Percentiles rank a stretch among this genome's conserved stretches.
Evolutionary conservation across 2,888 invertebrate genomes (phyloP).

Genomic region (Scaeva pyrastri): DNA sequence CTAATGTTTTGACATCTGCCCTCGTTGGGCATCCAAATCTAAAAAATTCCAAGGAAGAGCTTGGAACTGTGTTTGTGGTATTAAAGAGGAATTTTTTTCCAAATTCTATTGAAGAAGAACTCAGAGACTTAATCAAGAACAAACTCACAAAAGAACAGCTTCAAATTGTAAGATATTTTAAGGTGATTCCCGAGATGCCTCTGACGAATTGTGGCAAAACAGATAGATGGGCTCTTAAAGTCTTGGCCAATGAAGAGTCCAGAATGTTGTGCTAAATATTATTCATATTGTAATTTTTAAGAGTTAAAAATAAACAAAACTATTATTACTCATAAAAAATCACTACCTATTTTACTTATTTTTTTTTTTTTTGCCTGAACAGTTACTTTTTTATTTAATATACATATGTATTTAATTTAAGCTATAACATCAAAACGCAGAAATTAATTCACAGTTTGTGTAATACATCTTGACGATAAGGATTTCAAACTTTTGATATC

Average conservation of each 20-base stretch:
- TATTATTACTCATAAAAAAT: background rate
- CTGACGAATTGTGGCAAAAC: slow-evolving; percentile 74
- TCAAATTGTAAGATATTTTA: slow-evolving; percentile 1
- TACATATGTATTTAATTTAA: no score
- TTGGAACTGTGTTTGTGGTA: slow-evolving; percentile 70
- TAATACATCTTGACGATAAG: no score
- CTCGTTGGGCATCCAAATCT: slow-evolving; percentile 63
- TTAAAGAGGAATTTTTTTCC: background rate
- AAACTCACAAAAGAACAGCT: slow-evolving; percentile 22
- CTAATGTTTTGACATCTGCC: slow-evolving; percentile 53
- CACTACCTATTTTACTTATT: no score
- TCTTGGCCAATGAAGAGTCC: slow-evolving; percentile 20
- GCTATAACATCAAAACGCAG: no score
- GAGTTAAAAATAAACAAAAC: background rate
- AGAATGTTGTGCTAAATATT: background rate
- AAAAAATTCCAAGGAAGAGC: slow-evolving; percentile 34
- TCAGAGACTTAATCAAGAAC: slow-evolving; percentile 24
- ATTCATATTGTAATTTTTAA: background rate
- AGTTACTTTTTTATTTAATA: no score
- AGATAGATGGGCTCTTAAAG: slow-evolving; percentile 64
- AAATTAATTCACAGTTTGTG: no score
- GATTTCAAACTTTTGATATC: no score
- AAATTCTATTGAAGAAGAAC: background rate
- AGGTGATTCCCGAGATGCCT: slow-evolving; percentile 66
- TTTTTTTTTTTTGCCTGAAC: no score